Evolutionary conservation across 2,113 vertebrate species (phyloP).

Genomic region (Alosa alosa): DNA sequence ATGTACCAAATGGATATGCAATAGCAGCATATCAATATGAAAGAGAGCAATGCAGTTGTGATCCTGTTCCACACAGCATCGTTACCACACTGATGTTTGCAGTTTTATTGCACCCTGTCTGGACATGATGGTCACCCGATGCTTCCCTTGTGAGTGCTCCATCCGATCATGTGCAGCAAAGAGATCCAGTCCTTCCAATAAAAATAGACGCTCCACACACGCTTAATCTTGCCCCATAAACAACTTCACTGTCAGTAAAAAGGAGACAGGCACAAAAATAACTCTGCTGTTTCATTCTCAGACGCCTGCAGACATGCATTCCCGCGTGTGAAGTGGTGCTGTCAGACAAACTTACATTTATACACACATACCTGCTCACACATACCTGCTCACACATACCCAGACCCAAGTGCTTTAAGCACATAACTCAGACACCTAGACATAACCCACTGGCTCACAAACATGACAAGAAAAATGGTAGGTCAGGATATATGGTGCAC

Average conservation of each 20-base stretch:
- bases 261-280: constrained; percentile 15
- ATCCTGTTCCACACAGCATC: background rate
- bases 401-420: background rate
- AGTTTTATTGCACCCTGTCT: constrained; percentile 7
- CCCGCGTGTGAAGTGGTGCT: constrained; percentile 6
- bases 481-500: background rate
- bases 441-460: background rate
- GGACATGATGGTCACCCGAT: background rate
- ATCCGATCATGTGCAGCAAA: background rate
- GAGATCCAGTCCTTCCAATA: background rate
- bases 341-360: constrained; percentile 25
- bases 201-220: background rate
- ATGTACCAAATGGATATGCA: too few species aligned
- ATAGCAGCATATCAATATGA: too few species aligned
- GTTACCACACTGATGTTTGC: background rate
- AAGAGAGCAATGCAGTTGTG: background rate
- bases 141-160: background rate
- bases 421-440: background rate
- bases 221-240: constrained; percentile 13
- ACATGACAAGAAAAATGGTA: background rate
- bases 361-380: constrained; percentile 25
- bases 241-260: constrained; percentile 17
- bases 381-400: constrained; percentile 29
- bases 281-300: background rate
- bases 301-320: constrained; percentile 7